Base-by-base conservation (phyloP, 2,797 vertebrate genomes). In the Gadopsis marmoratus region DNA sequence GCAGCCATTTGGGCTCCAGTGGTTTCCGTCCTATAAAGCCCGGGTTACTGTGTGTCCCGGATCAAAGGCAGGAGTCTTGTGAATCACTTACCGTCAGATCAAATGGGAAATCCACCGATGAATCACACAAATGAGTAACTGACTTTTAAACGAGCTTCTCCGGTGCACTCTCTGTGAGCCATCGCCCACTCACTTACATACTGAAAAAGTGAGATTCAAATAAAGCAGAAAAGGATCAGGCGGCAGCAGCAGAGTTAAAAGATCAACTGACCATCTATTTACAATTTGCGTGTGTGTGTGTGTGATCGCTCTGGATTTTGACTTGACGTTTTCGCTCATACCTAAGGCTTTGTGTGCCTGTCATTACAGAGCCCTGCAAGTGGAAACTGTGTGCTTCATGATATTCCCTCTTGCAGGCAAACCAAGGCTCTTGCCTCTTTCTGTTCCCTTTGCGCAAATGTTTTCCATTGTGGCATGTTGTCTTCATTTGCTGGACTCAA, bases 361-460 rank as follows among this genome's bases (percentile, higher is more conserved):
- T 87, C 80, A 73, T 86, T 88, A 78, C 84, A 88, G 72, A 69
- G 85, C 82, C 51, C 75, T 74, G 79, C 80, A 31, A 92, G 81
- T 94, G 91, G 90, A 94, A 95, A 94, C 69, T 88, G 71, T 78
- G 81, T 35, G 82, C 83, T 89, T 85, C 83, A 89, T 85, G 81
- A 88, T 87, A 88, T 89, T 89, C 85, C 84, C 70, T 87, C 79
- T 78, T 74, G 77, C 70, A 87, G 80, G 67, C 67, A 79, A 66
- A 87, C 67, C 23, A 19, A 83, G 65, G 78, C 85, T 80, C 85
- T 83, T 74, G 43, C 78, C 76, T 86, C 51, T 76, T 62, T 82
- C 73, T 86, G 68, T 82, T 90, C 76, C 83, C 48, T 83, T 63
- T 75, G 74, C 80, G 47, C 84, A 75, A 87, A 76, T 71, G 78